Evolutionary conservation across 1,140 invertebrate species (phyloP), one percentile per base, ranked within the genome.

Genomic region (Eumeta japonica): DNA sequence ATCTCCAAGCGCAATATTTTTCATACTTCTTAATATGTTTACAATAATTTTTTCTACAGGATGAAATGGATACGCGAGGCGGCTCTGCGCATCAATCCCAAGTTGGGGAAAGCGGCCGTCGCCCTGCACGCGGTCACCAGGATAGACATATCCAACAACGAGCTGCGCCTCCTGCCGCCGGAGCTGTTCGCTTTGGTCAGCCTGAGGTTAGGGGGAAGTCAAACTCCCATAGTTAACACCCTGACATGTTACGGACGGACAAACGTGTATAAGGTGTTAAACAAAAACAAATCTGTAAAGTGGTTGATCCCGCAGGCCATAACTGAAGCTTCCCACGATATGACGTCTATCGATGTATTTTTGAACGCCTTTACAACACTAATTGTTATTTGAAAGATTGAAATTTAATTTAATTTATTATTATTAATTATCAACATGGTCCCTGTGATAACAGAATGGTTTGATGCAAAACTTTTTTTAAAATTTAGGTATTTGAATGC

Each of bases 71-170:
- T 98, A 5, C 80, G 83, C 9, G 86, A 87, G 45, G 91, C 92
- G 1, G 88, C 90, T 2, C 60, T 94, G 15, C 83, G 87, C 41
- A 82, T 94, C 0, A 96, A 96, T 67, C 85, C 86, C 14, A 89
- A 88, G 53, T 62, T 97, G n/a, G 81, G 82, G 50, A 64, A 84
- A 16, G 87, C 80, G 50, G 81, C 84, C 43, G 74, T 89, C 15
- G 85, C 89, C 0, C 67, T 97, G 1, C 88, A 87, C 47, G 92
- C 94, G 0, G 89, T 99, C 13, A 99, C 96, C 0, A 81, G 94
- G 27, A 76, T 99, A 4, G 96, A 99, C 67, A 81, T 99, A 10
- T 97, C 95, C 2, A 86, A 88, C 49, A 98, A 98, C 72, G 83
- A 85, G 29, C 79, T 99, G 3, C 83, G 82, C 0, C 76, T 82